Base-by-base conservation (phyloP, 2,797 vertebrate species). In the Premnoplex brunnescens region DNA sequence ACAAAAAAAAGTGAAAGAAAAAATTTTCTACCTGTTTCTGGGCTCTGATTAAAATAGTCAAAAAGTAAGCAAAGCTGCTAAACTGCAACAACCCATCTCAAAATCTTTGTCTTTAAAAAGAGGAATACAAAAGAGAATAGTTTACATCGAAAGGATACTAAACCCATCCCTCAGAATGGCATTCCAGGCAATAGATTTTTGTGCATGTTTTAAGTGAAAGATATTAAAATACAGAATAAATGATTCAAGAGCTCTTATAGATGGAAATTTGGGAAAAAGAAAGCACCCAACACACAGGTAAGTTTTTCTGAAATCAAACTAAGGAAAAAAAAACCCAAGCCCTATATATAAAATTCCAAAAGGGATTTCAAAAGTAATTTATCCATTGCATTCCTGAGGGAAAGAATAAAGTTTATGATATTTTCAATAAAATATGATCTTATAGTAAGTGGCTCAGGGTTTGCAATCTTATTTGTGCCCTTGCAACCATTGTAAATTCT, bases 371-470 rank as follows among this genome's bases (percentile, higher is more conserved):
- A 93, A 96, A 94, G 91, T 95, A 96, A 96, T 96, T 96, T 96
- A 95, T 93, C 90, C 95, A 77, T 85, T 94, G 86, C 94, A 86
- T 95, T 96, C 95, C 94, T 95, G 63, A 94, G 96, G 94, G 95
- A 89, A 46, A 96, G 88, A 96, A 91, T 93, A 94, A 94, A 94
- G 80, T 96, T 97, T 95, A 96, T 96, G 91, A 95, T 93, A 93
- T 96, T 96, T 95, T 94, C 96, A 95, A 94, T 97, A 95, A 95
- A 95, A 96, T 96, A 93, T 91, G 94, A 92, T 95, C 93, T 90
- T 87, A 93, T 27, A 94, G 77, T 94, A 96, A 96, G 83, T 94
- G 89, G 91, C 85, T 94, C 7, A 41, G 88, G 80, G 85, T 95
- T 93, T 88, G 67, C 74, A 94, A 84, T 95, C 86, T 95, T 91